Evolutionary conservation across 2,113 vertebrate species (phyloP).

Genomic region (Sakesphorus luctuosus): DNA sequence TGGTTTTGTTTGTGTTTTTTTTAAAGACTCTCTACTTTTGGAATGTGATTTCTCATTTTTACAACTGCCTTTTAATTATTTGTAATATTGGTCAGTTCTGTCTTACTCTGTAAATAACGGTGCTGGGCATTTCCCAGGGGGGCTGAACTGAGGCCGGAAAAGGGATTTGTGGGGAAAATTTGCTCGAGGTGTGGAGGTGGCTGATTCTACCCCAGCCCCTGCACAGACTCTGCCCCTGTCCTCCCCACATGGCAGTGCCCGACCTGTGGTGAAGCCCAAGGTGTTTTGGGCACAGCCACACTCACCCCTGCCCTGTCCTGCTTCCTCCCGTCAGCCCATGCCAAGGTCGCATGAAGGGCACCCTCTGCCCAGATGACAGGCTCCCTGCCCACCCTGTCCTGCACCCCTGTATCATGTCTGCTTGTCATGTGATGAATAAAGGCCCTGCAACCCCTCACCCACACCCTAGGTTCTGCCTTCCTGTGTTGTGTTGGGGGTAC

Average conservation of each 20-base stretch:
- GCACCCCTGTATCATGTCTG: not conserved
- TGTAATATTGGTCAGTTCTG: slow-evolving; percentile 51
- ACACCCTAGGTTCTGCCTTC: not conserved
- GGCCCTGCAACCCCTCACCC: not conserved
- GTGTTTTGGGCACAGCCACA: not conserved
- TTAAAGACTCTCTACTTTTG: slow-evolving; percentile 71
- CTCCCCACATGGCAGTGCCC: not conserved
- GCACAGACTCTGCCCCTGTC: not conserved
- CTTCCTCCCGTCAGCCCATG: not conserved
- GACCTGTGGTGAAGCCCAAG: not conserved
- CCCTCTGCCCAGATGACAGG: slow-evolving; percentile 9
- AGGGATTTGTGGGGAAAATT: not conserved
- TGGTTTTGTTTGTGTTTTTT: slow-evolving; percentile 9
- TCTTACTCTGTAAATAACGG: slow-evolving; percentile 61
- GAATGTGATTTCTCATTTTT: slow-evolving; percentile 78
- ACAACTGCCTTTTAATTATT: slow-evolving; percentile 67
- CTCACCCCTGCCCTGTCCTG: not conserved
- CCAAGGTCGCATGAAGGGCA: slow-evolving; percentile 46
- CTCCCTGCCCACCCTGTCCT: not conserved
- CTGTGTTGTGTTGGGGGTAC: rapidly evolving
- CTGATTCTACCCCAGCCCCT: not conserved
- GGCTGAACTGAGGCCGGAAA: not conserved
- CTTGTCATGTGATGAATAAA: slow-evolving; percentile 45
- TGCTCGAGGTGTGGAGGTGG: not conserved
- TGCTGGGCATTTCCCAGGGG: not conserved